These are phyloP conservation scores for Hypsibius dujardini DNA, from an alignment of 1,140 invertebrate species.

Conservation along the genomic window DNA sequence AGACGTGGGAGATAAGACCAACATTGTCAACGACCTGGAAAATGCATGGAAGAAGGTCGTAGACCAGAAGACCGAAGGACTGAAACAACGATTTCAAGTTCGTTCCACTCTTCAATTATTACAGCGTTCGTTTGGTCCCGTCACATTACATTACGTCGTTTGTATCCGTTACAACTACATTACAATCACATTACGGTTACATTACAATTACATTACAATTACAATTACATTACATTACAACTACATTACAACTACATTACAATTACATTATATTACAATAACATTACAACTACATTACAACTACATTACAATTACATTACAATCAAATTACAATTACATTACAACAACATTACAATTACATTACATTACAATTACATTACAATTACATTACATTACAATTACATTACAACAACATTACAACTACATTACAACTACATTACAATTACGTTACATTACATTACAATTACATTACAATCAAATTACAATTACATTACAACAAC, in stretches of 20 bases:
- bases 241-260: too few relatives aligned
- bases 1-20: neutral
- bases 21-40: neutral
- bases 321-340: neutral
- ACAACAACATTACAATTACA: neutral
- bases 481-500: too few relatives aligned
- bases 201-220: neutral
- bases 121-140: neutral
- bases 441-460: neutral
- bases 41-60: neutral
- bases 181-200: neutral
- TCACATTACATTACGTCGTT: neutral
- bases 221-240: too few relatives aligned
- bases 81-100: constrained; percentile 2
- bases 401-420: neutral
- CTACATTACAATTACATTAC: too few relatives aligned
- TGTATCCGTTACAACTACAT: neutral
- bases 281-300: too few relatives aligned
- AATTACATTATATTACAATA: too few relatives aligned
- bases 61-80: neutral
- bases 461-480: too few relatives aligned
- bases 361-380: too few relatives aligned
- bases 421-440: neutral
- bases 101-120: neutral
- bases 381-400: too few relatives aligned